Base-by-base conservation (phyloP, 2,888 invertebrate species). In the Conus canariensis region DNA sequence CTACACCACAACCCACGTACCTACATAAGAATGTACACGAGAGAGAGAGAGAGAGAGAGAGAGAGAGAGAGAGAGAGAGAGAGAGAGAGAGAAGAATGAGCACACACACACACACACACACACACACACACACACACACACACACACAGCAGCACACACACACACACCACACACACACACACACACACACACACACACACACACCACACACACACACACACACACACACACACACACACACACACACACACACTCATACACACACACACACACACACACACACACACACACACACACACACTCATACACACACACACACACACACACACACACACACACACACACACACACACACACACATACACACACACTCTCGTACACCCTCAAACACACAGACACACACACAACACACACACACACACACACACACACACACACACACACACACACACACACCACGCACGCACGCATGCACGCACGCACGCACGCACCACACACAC, bases 361-460 rank as follows among this genome's bases (percentile, higher is more conserved):
- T 19, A n/a, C 70, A n/a, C 70, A 70, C 70, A 70, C 70, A 70
- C 70, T 12, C 70, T 12, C 70, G 19, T 19, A 70, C 70, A 70
- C 70, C 8, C 70, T 12, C 70, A 70, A 9, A 70, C 70, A 70
- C 70, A 70, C 70, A 70, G 10, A 70, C 70, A 70, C 70, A 70
- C 70, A 70, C 70, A 70, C 70, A 70, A 70, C 74, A 74, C 74
- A 22, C 74, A 74, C 74, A n/a, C 74, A 74, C n/a, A n/a, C 74
- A 74, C 74, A n/a, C 74, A 74, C 74, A n/a, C 74, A n/a, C 74
- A n/a, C 74, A 74, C 74, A n/a, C n/a, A 74, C 74, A 74, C 74
- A 74, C n/a, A 74, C 74, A 74, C 74, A 74, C 74, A 74, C 74
- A 74, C 74, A 74, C 74, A 10, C 74, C 3, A 12, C 10, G 1